Evolutionary conservation across 2,797 vertebrate species (phyloP), one percentile per base, ranked within the genome.

Genomic region (Menidia menidia): DNA sequence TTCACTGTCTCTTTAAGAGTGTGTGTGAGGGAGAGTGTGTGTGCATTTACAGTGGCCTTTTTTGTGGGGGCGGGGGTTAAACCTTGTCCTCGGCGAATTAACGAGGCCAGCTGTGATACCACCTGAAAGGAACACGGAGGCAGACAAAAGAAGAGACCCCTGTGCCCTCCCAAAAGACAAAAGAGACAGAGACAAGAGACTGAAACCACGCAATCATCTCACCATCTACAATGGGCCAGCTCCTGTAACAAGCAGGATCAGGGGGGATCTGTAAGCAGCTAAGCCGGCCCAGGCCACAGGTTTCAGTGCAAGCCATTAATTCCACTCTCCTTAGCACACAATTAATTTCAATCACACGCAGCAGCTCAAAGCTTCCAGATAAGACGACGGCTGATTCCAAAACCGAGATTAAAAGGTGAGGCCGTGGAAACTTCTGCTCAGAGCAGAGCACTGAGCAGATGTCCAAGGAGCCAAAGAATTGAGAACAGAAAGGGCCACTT

Each of bases 81-180:
- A 83, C 52, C 10, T 78, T 85, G 87, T 88, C 87, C 77, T 86
- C 71, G 89, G 84, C 88, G 88, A 94, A 94, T 92, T 93, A 92
- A 89, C 95, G 94, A 82, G 91, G 93, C 95, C 97, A 98, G 97
- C 97, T 98, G 97, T 97, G 97, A 96, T 96, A 95, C 95, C 89
- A 88, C 92, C 89, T 94, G 92, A 95, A 95, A 95, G 94, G 87
- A 91, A 96, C 91, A 92, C 86, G 87, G 81, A 94, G 88, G 82
- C 80, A 85, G 92, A 96, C 95, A 90, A 92, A 93, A 87, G 90
- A 64, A 76, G 79, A 83, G 91, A 91, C 90, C 92, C 81, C 83
- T 68, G 77, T 44, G 45, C 89, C 88, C 75, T 84, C 88, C 79
- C 35, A 25, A 91, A 93, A 94, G 87, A 95, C 94, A 95, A 94